Percentiles rank a stretch among this genome's conserved stretches.
phyloP scores from a whole-genome alignment of 2,113 vertebrate species.

The Grammomys dolichurus region DNA sequence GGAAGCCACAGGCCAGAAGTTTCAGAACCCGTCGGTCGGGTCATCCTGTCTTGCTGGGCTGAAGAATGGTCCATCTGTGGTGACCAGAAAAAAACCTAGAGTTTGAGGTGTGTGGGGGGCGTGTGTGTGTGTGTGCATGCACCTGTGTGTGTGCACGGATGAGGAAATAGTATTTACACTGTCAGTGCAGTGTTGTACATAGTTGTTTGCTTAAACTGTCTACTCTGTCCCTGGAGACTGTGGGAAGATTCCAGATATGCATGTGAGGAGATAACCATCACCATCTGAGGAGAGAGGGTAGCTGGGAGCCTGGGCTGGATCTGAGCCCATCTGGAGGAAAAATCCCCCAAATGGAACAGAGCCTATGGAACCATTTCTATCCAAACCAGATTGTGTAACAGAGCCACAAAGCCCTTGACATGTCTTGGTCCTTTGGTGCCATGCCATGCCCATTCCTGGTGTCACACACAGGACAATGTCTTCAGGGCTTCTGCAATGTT shows the following conservation, averaged over 20 bases:
- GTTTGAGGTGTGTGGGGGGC: not conserved
- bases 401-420: not conserved
- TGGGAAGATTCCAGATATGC: not conserved
- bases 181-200: not conserved
- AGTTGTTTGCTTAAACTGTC: not conserved
- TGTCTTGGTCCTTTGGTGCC: not conserved
- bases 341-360: not conserved
- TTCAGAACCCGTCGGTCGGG: not conserved
- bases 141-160: not conserved
- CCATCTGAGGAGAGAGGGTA: too few species aligned
- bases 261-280: not conserved
- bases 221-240: not conserved
- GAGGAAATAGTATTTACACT: not conserved
- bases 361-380: not conserved
- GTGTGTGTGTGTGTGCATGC: not conserved
- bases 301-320: not conserved
- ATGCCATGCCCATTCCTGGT: not conserved
- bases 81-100: not conserved
- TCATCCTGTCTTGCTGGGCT: not conserved
- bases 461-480: not conserved
- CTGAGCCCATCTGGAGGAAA: not conserved
- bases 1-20: not conserved
- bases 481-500: not conserved
- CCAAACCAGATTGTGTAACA: not conserved
- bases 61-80: not conserved